Evolutionary conservation across 2,797 vertebrate genomes (phyloP), one percentile per base, ranked within the genome.

Genomic region (Prunella strophiata): DNA sequence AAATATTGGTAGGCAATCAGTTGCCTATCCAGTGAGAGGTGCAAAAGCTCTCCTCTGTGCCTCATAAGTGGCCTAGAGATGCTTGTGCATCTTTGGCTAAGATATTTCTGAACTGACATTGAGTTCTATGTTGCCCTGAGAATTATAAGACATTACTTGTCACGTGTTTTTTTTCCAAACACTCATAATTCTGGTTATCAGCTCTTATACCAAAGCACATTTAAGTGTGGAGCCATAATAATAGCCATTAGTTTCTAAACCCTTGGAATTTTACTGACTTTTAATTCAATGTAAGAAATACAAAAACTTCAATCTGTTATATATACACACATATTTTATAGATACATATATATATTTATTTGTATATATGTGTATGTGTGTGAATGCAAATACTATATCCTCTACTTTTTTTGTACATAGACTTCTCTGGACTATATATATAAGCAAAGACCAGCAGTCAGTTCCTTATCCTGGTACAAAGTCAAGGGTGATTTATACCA

Each of bases 131-230:
- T 30, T 26, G 29, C 25, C 61, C 67, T 0, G 0, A 66, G 11
- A 61, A 74, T 75, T 61, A 21, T 15, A 54, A 57, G 45, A 88
- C 17, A 14, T 50, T 66, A 29, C 11, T 73, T 3, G 0, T 32
- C 55, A 72, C 0, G 0, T 54, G 32, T 0, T n/a, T 77, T 77
- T 36, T 72, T 45, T 29, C 32, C 51, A 77, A 80, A 90, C 19
- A 45, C 23, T 65, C 0, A 0, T 38, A 50, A 38, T 76, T 84
- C 43, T 50, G 26, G 14, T 72, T 85, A 85, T 62, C 20, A 36
- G 50, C 23, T 32, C 13, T 90, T 70, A 29, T 20, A 73, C 13
- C 8, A 30, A 75, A 40, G 50, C 9, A 73, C 25, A 55, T 79
- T 76, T 54, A 77, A 20, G 54, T 34, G 55, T 71, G 12, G 20